Evolutionary conservation across 2,113 vertebrate genomes (phyloP), one percentile per base, ranked within the genome.

Genomic region (Antechinus stuartii): DNA sequence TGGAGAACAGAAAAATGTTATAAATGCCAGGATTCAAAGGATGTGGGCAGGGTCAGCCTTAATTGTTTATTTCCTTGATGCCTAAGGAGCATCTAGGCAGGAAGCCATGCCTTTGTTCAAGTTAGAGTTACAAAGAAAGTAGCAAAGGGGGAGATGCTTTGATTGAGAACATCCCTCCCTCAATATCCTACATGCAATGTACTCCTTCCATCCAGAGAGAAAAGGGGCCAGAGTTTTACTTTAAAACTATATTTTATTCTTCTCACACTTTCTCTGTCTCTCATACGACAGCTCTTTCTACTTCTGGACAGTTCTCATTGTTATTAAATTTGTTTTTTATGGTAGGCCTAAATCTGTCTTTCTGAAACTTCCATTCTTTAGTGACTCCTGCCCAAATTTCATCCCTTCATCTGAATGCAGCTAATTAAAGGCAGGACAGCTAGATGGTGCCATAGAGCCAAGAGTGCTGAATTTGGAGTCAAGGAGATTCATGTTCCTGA

Each of bases 61-160:
- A 95, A 95, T 95, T 96, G 76, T 95, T 95, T 95, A 91, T 96
- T 94, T 96, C 96, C 93, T 90, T 92, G 94, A 93, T 90, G 93
- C 54, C 92, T 53, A 54, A 92, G 50, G 84, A 93, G 90, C 53
- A 93, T 93, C 96, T 93, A 91, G 91, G 93, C 92, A 93, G 49
- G 94, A 50, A 91, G 49, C 46, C 42, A 12, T 30, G 57, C 90
- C 54, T 93, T 90, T 91, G 54, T 54, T 89, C 53, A 94, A 93
- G 89, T 84, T 93, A 54, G 49, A 27, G 16, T 92, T 96, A 93
- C 68, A 14, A 35, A 55, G 68, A 84, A 84, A 42, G 68, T 42
- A 84, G n/a, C 19, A 84, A 42, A 93, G 5, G 16, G 55, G 89
- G 35, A 30, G 27, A 22, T n/a, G 0, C 24, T 26, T 9, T 50